Evolutionary conservation across 2,888 invertebrate species (phyloP).

Genomic region (Chrysina gloriosa): DNA sequence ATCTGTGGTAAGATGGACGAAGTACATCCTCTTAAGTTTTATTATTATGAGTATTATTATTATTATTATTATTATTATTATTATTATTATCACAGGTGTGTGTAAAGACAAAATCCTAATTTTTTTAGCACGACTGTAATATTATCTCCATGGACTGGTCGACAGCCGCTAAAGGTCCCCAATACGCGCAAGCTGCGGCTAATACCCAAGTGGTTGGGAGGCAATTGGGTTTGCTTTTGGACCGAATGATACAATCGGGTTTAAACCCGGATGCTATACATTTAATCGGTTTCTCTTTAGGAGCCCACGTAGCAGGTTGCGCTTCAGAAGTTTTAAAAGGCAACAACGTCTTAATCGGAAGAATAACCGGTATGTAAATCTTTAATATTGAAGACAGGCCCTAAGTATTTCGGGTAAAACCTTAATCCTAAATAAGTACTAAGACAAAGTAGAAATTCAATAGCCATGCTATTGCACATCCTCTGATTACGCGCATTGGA

Average conservation of each 20-base stretch:
- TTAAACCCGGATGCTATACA: slow-evolving; percentile 65
- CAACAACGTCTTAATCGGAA: slow-evolving; percentile 65
- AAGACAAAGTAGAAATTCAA: no score
- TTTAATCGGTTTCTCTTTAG: slow-evolving; percentile 71
- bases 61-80: no score
- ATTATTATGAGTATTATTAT: no score
- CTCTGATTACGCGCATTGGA: no score
- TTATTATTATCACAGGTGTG: no score
- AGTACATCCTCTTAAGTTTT: no score
- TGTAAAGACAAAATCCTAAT: no score
- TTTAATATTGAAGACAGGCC: no score
- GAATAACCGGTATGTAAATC: slow-evolving; percentile 67
- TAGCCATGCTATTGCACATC: no score
- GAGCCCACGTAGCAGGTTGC: slow-evolving; percentile 72
- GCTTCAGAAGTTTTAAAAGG: slow-evolving; percentile 69
- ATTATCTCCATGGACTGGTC: slow-evolving; percentile 71
- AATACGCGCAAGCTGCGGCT: slow-evolving; percentile 69
- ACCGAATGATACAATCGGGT: slow-evolving; percentile 66
- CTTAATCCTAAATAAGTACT: no score
- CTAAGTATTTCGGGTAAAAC: no score
- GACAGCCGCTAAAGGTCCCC: slow-evolving; percentile 68
- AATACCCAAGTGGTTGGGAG: slow-evolving; percentile 72
- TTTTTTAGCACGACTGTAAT: slow-evolving; percentile 68
- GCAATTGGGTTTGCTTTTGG: slow-evolving; percentile 68
- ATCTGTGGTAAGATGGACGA: no score